Conservation (phyloP, 2,797 vertebrate genomes). For the Leptatherina wallacei region DNA sequence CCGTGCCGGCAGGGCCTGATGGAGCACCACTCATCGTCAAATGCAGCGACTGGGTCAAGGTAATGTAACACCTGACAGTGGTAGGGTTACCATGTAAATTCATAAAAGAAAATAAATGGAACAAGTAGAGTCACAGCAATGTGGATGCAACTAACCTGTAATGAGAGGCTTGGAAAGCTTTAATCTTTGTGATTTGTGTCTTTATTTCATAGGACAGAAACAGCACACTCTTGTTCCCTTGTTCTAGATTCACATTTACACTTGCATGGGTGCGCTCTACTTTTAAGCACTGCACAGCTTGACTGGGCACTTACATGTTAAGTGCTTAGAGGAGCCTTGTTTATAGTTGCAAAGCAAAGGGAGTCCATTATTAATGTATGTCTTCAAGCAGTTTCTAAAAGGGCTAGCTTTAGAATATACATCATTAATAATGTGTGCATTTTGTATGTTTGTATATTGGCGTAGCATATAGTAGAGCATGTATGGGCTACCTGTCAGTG, state of each 20-base stretch:
- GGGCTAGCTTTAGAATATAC: not conserved
- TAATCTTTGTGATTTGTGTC: not conserved
- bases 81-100: not conserved
- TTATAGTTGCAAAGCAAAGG: not conserved
- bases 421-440: not conserved
- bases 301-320: slow-evolving; percentile 7
- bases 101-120: slow-evolving; percentile 1
- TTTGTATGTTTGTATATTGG: not conserved
- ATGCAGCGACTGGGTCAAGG: slow-evolving; percentile 80
- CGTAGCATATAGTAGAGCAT: not conserved
- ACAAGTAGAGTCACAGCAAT: not conserved
- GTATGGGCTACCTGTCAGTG: slow-evolving; percentile 82
- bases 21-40: slow-evolving; percentile 82
- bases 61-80: slow-evolving; percentile 84
- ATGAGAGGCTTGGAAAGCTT: not conserved
- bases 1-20: slow-evolving; percentile 80
- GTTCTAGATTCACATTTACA: not conserved
- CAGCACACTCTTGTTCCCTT: not conserved
- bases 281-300: slow-evolving; percentile 7
- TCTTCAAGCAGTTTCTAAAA: not conserved
- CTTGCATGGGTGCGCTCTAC: not conserved
- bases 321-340: not conserved
- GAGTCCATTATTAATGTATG: not conserved
- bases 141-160: no score
- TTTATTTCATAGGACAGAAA: not conserved